Conservation (phyloP, 2,113 vertebrate species). For the Melanerpes aurifrons region DNA sequence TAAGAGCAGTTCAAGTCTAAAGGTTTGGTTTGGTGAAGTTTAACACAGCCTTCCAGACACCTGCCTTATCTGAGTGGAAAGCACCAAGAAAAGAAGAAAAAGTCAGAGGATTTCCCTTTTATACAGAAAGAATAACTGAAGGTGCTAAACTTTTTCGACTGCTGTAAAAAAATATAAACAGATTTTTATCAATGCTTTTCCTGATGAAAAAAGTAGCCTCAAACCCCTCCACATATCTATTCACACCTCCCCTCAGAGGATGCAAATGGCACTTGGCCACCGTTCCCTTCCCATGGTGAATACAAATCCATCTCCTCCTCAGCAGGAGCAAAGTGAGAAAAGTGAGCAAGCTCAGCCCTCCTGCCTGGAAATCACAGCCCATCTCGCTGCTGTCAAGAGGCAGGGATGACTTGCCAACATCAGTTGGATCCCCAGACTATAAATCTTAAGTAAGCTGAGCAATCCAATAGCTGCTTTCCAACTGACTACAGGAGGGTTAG, state of each 20-base stretch:
- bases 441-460: not conserved
- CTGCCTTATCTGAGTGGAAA: not conserved
- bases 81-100: not conserved
- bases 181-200: not conserved
- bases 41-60: not conserved
- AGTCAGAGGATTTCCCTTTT: not conserved
- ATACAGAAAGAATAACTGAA: not conserved
- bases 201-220: not conserved
- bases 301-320: not conserved
- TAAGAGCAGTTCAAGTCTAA: not conserved
- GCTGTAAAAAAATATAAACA: not conserved
- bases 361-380: slow-evolving; percentile 14
- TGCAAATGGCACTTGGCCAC: not conserved
- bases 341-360: not conserved
- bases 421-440: not conserved
- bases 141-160: not conserved
- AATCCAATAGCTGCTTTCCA: not conserved
- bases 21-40: not conserved
- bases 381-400: not conserved
- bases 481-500: not conserved
- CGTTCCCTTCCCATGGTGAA: not conserved
- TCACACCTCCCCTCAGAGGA: not conserved
- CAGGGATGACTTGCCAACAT: not conserved
- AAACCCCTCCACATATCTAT: not conserved
- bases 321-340: not conserved